A percentile compares a stretch with the other conserved stretches of the same genome.
Conservation (phyloP, 1,140 invertebrate genomes). For the Drosophila littoralis region DNA sequence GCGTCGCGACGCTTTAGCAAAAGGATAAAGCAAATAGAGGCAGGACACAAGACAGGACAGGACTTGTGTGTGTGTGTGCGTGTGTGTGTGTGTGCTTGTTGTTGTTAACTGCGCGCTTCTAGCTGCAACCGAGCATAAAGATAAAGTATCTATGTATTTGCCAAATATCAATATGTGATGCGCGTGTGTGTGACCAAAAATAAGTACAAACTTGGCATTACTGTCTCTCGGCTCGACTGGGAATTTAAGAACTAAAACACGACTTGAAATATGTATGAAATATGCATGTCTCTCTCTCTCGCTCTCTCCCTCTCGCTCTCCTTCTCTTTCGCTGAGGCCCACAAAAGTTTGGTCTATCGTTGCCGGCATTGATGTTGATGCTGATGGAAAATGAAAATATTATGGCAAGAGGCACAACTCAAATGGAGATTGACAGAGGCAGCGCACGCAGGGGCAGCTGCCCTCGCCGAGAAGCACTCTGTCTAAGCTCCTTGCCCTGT, state of each 20-base stretch:
- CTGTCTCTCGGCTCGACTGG: background rate
- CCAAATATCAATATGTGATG: slow-evolving; percentile 41
- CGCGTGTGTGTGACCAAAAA: slow-evolving; percentile 5
- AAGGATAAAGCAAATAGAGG: slow-evolving; percentile 52
- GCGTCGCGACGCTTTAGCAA: slow-evolving; percentile 12
- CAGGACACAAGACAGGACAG: slow-evolving; percentile 5
- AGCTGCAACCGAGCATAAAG: slow-evolving; percentile 48
- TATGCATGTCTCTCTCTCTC: background rate
- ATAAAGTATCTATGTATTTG: slow-evolving; percentile 48
- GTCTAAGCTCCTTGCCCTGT: slow-evolving; percentile 3
- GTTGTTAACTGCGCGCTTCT: slow-evolving; percentile 24
- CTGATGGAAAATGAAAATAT: slow-evolving; percentile 19
- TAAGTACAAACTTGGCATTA: slow-evolving; percentile 9
- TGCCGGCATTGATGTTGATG: background rate
- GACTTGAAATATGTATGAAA: slow-evolving; percentile 10
- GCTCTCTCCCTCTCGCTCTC: background rate
- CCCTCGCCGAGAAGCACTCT: background rate
- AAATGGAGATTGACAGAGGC: slow-evolving; percentile 25
- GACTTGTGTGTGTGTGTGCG: slow-evolving; percentile 8
- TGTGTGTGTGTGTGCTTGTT: slow-evolving; percentile 5
- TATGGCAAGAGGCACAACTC: slow-evolving; percentile 11
- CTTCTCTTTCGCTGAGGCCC: background rate
- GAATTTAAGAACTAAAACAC: slow-evolving; percentile 10
- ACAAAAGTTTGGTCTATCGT: background rate
- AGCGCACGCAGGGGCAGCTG: slow-evolving; percentile 6